Percentiles rank a stretch among this genome's conserved stretches.
phyloP scores from a whole-genome alignment of 2,888 invertebrate species.

The Nematopogon swammerdamellus region DNA sequence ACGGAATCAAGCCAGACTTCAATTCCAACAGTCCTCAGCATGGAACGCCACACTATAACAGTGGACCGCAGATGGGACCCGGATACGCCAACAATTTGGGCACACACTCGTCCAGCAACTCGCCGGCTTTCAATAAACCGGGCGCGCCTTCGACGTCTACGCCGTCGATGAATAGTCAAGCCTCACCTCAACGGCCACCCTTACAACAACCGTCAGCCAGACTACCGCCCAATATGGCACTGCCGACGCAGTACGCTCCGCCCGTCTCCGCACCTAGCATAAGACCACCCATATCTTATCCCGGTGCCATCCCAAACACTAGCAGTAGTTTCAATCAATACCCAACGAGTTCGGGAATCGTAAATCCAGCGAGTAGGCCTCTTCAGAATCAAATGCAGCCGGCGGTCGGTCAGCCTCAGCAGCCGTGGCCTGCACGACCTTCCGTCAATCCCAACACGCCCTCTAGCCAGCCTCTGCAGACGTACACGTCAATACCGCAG shows the following conservation, averaged over 20 bases:
- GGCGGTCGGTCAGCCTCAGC: constrained; percentile 17
- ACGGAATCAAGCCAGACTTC: constrained; percentile 32
- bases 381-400: background rate
- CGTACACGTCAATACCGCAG: constrained; percentile 19
- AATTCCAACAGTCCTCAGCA: constrained; percentile 35
- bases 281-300: constrained; percentile 21
- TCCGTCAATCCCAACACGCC: constrained; percentile 47
- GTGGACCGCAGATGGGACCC: no score
- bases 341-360: background rate
- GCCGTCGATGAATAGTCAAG: constrained; percentile 19
- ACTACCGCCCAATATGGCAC: constrained; percentile 19
- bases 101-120: constrained; percentile 38
- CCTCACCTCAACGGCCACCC: constrained; percentile 25
- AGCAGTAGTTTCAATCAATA: background rate
- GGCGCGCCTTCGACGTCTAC: constrained; percentile 25
- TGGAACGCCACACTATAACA: no score
- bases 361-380: background rate
- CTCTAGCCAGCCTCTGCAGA: constrained; percentile 30
- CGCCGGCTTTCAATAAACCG: constrained; percentile 43
- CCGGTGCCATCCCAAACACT: constrained; percentile 24
- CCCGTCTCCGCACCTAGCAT: constrained; percentile 22
- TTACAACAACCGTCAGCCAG: constrained; percentile 13
- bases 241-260: constrained; percentile 17
- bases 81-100: constrained; percentile 30
- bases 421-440: constrained; percentile 18